phyloP scores from a whole-genome alignment of 2,113 vertebrate species.

The Brachyistius frenatus region DNA sequence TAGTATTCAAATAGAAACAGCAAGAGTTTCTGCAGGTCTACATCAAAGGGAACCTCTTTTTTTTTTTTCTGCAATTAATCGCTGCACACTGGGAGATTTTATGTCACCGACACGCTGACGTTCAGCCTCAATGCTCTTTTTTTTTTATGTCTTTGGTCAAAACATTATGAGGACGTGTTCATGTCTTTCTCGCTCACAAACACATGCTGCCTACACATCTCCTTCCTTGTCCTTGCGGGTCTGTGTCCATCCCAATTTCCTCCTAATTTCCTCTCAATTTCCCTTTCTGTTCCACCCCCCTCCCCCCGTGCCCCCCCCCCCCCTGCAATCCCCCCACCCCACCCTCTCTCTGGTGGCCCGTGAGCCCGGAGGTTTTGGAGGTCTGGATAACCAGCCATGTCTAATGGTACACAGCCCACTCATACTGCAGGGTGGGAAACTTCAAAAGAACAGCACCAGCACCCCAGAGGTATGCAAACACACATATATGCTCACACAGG shows the following conservation, averaged over 20 bases:
- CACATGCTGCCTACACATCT: slow-evolving; percentile 11
- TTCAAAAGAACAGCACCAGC: slow-evolving; percentile 74
- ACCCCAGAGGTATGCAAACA: slow-evolving; percentile 72
- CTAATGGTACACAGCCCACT: slow-evolving; percentile 78
- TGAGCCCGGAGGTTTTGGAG: slow-evolving; percentile 70
- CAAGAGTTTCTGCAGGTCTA: slow-evolving; percentile 6
- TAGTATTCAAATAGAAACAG: not conserved
- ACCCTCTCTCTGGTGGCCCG: slow-evolving; percentile 63
- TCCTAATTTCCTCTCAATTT: slow-evolving; percentile 60
- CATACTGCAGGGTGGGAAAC: slow-evolving; percentile 74
- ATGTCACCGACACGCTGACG: not conserved
- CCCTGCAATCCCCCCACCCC: not conserved
- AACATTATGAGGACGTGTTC: slow-evolving; percentile 9
- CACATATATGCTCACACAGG: slow-evolving; percentile 40
- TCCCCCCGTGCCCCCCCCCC: not conserved
- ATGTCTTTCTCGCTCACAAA: slow-evolving; percentile 6
- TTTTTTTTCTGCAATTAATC: slow-evolving; percentile 35
- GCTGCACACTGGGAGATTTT: slow-evolving; percentile 15
- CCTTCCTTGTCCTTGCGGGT: slow-evolving; percentile 36
- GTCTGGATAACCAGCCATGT: slow-evolving; percentile 77
- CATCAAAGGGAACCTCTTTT: slow-evolving; percentile 52
- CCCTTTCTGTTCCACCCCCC: slow-evolving; percentile 11
- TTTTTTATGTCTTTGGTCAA: slow-evolving; percentile 23
- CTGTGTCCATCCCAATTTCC: slow-evolving; percentile 59
- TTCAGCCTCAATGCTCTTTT: not conserved